These are phyloP conservation scores for Melinaea marsaeus DNA, from an alignment of 2,888 invertebrate genomes.

Conservation along the genomic window DNA sequence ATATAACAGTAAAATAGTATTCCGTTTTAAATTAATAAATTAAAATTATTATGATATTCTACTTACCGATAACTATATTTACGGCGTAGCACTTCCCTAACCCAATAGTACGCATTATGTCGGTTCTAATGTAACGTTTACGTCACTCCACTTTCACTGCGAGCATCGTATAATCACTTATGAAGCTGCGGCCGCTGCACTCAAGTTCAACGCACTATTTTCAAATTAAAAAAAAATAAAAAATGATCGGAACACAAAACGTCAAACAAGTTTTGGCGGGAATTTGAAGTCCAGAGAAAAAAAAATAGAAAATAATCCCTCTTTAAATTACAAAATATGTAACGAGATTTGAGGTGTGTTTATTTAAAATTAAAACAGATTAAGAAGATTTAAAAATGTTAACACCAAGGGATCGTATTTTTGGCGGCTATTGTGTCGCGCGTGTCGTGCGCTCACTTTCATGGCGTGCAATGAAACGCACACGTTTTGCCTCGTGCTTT, in stretches of 20 bases:
- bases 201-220: constrained; percentile 62
- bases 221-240: constrained; percentile 42
- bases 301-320: constrained; percentile 26
- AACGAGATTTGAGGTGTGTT: too few species aligned
- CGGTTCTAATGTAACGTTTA: constrained; percentile 66
- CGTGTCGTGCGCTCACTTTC: constrained; percentile 68
- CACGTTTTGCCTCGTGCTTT: constrained; percentile 59
- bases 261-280: constrained; percentile 1
- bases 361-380: too few species aligned
- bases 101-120: constrained; percentile 64
- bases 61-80: constrained; percentile 58
- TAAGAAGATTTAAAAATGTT: too few species aligned
- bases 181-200: constrained; percentile 63
- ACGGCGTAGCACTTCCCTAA: constrained; percentile 62
- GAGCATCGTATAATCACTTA: constrained; percentile 62
- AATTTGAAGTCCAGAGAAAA: background rate
- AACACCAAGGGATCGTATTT: constrained; percentile 32
- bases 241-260: background rate
- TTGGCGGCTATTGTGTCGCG: constrained; percentile 57
- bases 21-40: background rate
- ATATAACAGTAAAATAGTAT: background rate
- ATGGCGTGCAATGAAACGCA: constrained; percentile 61
- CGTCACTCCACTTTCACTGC: constrained; percentile 75
- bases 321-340: constrained; percentile 24
- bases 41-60: background rate